A percentile compares a stretch with the other conserved stretches of the same genome.
Conservation (phyloP, 2,113 vertebrate species). For the Chaetorhynchus papuensis region DNA sequence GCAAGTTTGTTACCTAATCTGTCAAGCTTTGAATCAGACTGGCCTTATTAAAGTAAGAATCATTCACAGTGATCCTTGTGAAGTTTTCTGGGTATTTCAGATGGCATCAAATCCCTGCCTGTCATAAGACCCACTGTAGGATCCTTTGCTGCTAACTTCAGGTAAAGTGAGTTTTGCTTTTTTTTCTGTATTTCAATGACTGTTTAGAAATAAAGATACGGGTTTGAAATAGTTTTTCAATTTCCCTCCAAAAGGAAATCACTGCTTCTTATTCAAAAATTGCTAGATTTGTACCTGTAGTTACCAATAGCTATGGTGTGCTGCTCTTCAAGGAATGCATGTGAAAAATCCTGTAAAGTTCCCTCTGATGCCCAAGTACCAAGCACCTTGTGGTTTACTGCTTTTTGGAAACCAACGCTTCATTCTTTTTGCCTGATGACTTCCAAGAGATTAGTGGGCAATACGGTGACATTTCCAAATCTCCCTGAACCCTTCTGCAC, state of each 20-base stretch:
- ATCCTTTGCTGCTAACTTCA: not conserved
- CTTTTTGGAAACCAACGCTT: not conserved
- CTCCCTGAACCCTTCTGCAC: not conserved
- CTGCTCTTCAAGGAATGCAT: not conserved
- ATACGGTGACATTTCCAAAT: not conserved
- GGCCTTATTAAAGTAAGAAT: not conserved
- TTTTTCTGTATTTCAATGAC: not conserved
- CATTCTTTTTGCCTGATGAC: not conserved
- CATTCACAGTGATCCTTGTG: not conserved
- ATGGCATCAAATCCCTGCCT: not conserved
- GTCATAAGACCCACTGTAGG: not conserved
- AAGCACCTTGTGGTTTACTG: not conserved
- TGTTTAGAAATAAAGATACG: not conserved
- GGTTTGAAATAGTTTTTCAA: not conserved
- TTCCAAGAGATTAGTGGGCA: not conserved
- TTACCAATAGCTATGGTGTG: not conserved
- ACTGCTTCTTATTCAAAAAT: not conserved
- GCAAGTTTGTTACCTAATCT: not conserved
- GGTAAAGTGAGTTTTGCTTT: not conserved
- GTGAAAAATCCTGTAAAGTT: not conserved
- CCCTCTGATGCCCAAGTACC: not conserved
- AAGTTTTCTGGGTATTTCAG: not conserved
- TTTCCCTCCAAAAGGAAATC: not conserved
- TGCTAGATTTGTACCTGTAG: not conserved
- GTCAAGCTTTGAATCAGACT: not conserved